These are phyloP conservation scores for Halcyon leucocephala DNA, from an alignment of 2,797 vertebrate genomes.

Conservation along the genomic window DNA sequence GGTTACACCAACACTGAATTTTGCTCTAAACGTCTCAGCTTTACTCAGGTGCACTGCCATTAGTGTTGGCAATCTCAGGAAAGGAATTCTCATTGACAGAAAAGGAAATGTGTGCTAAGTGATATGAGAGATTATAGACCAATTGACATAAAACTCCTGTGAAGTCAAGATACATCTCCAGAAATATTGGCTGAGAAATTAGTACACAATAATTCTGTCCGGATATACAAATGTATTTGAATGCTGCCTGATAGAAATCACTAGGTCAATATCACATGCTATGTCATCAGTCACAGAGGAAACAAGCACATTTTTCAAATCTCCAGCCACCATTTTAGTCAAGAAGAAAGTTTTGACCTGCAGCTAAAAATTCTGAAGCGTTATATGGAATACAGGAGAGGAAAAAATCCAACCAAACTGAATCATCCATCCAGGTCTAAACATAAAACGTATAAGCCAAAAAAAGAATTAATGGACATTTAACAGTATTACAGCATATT, in stretches of 20 bases:
- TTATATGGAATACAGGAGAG: neutral
- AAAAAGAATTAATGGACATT: neutral
- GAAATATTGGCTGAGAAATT: neutral
- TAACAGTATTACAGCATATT: neutral
- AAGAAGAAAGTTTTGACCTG: neutral
- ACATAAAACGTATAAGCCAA: neutral
- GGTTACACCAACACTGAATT: neutral
- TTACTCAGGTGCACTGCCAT: neutral
- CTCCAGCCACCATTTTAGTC: neutral
- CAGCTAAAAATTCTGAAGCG: neutral
- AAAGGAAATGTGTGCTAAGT: neutral
- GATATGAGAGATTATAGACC: neutral
- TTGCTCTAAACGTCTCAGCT: neutral
- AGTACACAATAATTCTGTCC: neutral
- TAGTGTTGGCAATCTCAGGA: neutral
- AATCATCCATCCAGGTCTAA: neutral
- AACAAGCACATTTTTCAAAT: neutral
- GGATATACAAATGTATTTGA: neutral
- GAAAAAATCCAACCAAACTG: neutral
- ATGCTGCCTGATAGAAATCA: neutral
- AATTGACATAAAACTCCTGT: neutral
- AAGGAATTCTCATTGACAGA: neutral
- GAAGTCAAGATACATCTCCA: neutral
- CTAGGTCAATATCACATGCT: neutral
- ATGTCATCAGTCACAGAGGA: neutral